phyloP scores from a whole-genome alignment of 2,888 invertebrate species.

The Pasiphila rectangulata region DNA sequence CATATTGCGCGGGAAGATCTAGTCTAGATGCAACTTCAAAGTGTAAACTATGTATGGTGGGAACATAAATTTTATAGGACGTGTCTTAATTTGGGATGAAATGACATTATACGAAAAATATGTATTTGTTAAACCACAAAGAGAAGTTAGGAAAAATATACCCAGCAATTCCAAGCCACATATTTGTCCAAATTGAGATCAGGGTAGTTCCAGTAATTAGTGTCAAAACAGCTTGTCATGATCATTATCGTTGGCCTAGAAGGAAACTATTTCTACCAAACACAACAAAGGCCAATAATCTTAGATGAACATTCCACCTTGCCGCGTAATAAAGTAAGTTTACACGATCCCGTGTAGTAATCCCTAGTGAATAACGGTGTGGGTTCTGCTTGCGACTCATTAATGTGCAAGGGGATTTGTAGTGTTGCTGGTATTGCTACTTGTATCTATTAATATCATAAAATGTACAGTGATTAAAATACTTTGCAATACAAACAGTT shows the following conservation, averaged over 20 bases:
- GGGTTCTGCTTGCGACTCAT: conserved; percentile 48
- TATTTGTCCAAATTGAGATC: too few species aligned
- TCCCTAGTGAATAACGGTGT: conserved; percentile 49
- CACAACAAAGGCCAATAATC: conserved; percentile 25
- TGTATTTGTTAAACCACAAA: too few species aligned
- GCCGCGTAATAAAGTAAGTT: conserved; percentile 46
- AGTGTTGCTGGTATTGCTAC: conserved; percentile 11
- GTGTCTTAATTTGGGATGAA: too few species aligned
- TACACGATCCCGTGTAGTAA: conserved; percentile 47
- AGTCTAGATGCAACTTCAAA: too few species aligned
- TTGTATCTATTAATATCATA: conserved; percentile 2
- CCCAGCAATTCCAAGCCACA: too few species aligned
- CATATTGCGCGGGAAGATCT: conserved; percentile 5
- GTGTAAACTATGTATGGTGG: too few species aligned
- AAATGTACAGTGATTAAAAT: neutral
- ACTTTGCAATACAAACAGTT: conserved; percentile 1
- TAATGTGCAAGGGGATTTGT: conserved; percentile 55
- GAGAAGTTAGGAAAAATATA: too few species aligned
- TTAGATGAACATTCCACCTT: conserved; percentile 29
- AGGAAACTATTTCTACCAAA: conserved; percentile 16
- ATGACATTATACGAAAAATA: too few species aligned
- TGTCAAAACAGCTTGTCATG: neutral
- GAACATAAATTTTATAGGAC: too few species aligned
- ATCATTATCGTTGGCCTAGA: conserved; percentile 6
- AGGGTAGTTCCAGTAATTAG: too few species aligned